Evolutionary conservation across 2,888 invertebrate species (phyloP).

Genomic region (Xanthia togata): DNA sequence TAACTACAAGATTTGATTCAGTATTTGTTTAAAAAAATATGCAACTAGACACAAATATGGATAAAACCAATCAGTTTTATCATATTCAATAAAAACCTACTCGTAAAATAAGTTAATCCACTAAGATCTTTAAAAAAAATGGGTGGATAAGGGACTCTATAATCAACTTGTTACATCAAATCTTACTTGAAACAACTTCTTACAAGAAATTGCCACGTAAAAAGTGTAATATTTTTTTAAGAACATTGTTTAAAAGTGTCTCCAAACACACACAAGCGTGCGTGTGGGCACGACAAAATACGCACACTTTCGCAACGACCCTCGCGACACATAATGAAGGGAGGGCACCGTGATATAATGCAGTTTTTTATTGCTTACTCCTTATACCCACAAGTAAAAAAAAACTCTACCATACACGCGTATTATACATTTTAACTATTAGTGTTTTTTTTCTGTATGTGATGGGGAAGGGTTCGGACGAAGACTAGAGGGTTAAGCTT

Average conservation of each 20-base stretch:
- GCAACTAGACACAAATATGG: background rate
- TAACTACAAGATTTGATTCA: background rate
- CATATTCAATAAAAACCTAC: slow-evolving; percentile 38
- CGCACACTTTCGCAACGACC: slow-evolving; percentile 79
- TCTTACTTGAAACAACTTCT: slow-evolving; percentile 46
- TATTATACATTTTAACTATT: slow-evolving; percentile 89
- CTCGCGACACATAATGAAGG: slow-evolving; percentile 87
- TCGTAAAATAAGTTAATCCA: slow-evolving; percentile 31
- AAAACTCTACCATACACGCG: slow-evolving; percentile 84
- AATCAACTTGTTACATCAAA: slow-evolving; percentile 42
- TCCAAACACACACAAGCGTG: slow-evolving; percentile 50
- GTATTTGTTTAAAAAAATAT: background rate
- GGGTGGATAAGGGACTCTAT: slow-evolving; percentile 4
- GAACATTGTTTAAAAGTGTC: slow-evolving; percentile 64
- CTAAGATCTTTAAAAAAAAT: slow-evolving; percentile 37
- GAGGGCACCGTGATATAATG: slow-evolving; percentile 89
- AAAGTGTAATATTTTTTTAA: slow-evolving; percentile 56
- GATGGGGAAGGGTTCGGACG: slow-evolving; percentile 86
- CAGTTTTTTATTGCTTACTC: slow-evolving; percentile 90
- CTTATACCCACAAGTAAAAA: slow-evolving; percentile 88
- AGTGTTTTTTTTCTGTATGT: slow-evolving; percentile 83
- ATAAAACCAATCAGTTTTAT: slow-evolving; percentile 25
- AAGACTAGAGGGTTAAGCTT: slow-evolving; percentile 83
- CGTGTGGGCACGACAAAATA: slow-evolving; percentile 68
- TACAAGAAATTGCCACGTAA: slow-evolving; percentile 54